Evolutionary conservation across 2,113 vertebrate species (phyloP).

Genomic region (Meles meles): DNA sequence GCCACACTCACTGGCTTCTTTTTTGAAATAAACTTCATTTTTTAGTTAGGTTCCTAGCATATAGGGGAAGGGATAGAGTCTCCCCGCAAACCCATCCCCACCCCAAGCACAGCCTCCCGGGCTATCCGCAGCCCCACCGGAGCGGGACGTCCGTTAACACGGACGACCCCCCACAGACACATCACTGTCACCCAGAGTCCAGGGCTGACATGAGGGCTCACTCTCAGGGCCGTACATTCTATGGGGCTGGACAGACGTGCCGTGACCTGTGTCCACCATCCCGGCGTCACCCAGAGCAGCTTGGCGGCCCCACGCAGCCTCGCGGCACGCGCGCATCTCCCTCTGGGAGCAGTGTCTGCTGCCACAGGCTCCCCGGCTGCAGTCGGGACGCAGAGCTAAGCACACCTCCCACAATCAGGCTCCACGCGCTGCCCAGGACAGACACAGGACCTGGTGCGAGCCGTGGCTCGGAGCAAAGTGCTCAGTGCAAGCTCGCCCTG

Average conservation of each 20-base stretch:
- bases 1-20: neutral
- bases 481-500: rapidly evolving
- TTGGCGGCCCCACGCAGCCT: rapidly evolving
- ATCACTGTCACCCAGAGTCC: neutral
- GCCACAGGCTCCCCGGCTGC: too few species aligned
- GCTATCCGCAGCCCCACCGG: rapidly evolving
- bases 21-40: neutral
- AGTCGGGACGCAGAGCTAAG: neutral
- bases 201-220: neutral
- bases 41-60: neutral
- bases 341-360: rapidly evolving
- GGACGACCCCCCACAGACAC: rapidly evolving
- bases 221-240: neutral
- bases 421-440: neutral
- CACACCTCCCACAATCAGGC: neutral
- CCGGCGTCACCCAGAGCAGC: rapidly evolving
- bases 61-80: neutral
- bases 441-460: rapidly evolving
- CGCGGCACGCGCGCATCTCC: rapidly evolving
- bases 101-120: rapidly evolving
- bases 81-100: rapidly evolving
- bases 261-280: rapidly evolving
- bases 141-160: rapidly evolving
- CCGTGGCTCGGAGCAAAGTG: neutral
- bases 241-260: neutral